Conservation (phyloP, 2,888 invertebrate genomes). For the Digitonthophagus gazella region DNA sequence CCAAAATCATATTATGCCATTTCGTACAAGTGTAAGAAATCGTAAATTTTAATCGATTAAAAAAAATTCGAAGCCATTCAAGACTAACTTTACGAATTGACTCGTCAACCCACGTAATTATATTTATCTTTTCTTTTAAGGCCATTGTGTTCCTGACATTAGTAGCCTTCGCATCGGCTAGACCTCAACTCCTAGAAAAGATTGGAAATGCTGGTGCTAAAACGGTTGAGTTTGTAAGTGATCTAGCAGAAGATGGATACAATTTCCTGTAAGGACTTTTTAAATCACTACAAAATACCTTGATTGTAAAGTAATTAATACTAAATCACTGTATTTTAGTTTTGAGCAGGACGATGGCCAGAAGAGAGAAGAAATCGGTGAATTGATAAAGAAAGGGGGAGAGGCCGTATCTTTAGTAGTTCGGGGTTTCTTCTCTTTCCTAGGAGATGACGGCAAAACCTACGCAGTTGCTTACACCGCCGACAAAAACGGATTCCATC, state of each 20-base stretch:
- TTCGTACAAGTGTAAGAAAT: too few species aligned
- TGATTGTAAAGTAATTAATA: too few species aligned
- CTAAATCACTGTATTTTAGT: slow-evolving; percentile 36
- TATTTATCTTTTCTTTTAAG: not conserved
- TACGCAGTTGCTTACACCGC: slow-evolving; percentile 54
- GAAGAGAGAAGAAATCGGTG: slow-evolving; percentile 48
- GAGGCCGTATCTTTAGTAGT: slow-evolving; percentile 52
- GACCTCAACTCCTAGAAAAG: not conserved
- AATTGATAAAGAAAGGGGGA: slow-evolving; percentile 50
- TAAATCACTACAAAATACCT: not conserved
- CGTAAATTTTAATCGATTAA: too few species aligned
- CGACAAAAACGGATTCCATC: slow-evolving; percentile 57
- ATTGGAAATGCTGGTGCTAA: not conserved
- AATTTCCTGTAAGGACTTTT: not conserved
- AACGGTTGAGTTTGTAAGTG: not conserved
- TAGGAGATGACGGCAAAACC: slow-evolving; percentile 52
- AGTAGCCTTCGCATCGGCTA: not conserved
- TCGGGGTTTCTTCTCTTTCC: slow-evolving; percentile 50
- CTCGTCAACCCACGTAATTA: too few species aligned
- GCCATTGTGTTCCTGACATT: not conserved
- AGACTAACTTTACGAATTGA: too few species aligned
- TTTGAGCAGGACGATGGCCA: slow-evolving; percentile 54
- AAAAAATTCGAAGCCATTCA: too few species aligned
- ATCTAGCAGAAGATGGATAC: not conserved
- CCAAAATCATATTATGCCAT: too few species aligned